A percentile compares a stretch with the other conserved stretches of the same genome.
phyloP scores from a whole-genome alignment of 2,797 vertebrate genomes.

The Psittacula derbiana region DNA sequence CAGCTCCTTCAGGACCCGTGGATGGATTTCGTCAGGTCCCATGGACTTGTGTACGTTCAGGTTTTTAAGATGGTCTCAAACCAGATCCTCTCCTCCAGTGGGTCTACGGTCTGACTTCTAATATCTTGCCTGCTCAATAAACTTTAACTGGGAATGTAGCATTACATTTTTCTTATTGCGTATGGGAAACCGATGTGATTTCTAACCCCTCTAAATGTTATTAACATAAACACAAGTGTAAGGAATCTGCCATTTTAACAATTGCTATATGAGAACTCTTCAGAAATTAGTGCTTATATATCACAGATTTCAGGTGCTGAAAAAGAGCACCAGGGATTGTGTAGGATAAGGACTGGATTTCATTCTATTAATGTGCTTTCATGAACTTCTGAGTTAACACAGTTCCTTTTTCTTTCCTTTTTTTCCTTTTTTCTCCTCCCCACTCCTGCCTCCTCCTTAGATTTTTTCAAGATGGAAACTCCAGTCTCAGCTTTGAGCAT shows the following conservation, averaged over 20 bases:
- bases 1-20: too few relatives aligned
- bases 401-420: too few relatives aligned
- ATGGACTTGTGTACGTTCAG: too few relatives aligned
- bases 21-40: too few relatives aligned
- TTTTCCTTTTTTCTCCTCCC: neutral
- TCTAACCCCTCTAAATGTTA: neutral
- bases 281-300: neutral
- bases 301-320: neutral
- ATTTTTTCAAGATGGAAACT: neutral
- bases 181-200: conserved; percentile 53
- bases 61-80: too few relatives aligned
- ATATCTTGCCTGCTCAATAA: conserved; percentile 54
- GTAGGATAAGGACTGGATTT: neutral
- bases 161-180: conserved; percentile 15
- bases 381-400: neutral
- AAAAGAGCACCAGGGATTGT: neutral
- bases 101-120: conserved; percentile 8
- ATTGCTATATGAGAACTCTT: neutral
- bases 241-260: neutral
- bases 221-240: neutral
- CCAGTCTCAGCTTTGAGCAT: neutral
- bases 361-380: neutral
- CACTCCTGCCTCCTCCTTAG: neutral
- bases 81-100: too few relatives aligned
- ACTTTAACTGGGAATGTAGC: neutral